Evolutionary conservation across 92 coral and sea anemone genomes (phyloP), one percentile per base, ranked within the genome.

Genomic region (Epizoanthus ramosus): DNA sequence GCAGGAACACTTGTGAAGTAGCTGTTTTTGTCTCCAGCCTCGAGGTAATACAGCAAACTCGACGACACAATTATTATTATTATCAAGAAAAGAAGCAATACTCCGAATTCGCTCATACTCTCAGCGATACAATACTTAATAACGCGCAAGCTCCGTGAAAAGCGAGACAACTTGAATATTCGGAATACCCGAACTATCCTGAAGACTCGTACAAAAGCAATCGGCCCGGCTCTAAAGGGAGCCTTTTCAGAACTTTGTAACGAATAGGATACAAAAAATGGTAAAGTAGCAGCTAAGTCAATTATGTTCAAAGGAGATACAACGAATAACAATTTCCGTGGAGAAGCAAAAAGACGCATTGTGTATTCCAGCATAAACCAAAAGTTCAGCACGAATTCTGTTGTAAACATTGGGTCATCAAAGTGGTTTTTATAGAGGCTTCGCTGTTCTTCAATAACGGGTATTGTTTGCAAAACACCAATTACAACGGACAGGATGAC

Each of bases 101-200:
- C 8, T 24, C 87, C 87, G 41, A 87, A 74, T 41, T 87, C 86
- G 81, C 23, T 80, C 41, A 82, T 68, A 82, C 87, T 87, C 45
- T 87, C 83, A 13, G 82, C 66, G 14, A 87, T 39, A 67, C 90
- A 87, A 43, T 81, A 66, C 5, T 80, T 85, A 67, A 87, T 82
- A 50, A 87, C 84, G 10, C 80, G 63, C 18, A 87, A 59, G 63
- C 87, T 74, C 7, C 87, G 86, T 13, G 87, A 87, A 74, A 81
- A 87, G 41, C 85, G 84, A 21, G 90, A 87, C 4, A 87, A 57
- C 35, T 87, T 87, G 69, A 87, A 87, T 25, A 87, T 75, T 5
- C 90, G 86, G 31, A 87, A 87, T 41, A 87, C 80, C 2, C 90
- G 86, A 6, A 39, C 90, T 22, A 82, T 87, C 63, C 90, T 35